Percentiles rank a stretch among this genome's conserved stretches.
phyloP scores from a whole-genome alignment of 2,888 invertebrate species.

The Xanthostigma xanthostigma region DNA sequence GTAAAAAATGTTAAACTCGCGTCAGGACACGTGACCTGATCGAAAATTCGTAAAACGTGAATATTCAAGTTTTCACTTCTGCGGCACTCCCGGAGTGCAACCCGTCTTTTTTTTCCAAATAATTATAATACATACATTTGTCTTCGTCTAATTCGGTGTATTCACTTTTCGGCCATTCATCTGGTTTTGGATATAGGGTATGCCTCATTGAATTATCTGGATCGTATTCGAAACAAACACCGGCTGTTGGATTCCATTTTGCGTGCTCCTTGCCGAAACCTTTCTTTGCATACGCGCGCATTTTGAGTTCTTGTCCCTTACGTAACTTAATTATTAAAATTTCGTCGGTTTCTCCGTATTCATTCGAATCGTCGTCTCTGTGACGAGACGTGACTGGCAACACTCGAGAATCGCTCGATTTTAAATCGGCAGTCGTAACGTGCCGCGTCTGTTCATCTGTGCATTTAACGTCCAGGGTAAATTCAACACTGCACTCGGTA shows the following conservation, averaged over 20 bases:
- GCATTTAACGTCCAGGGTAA: constrained; percentile 92
- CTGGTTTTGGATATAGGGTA: constrained; percentile 88
- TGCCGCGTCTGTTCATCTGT: constrained; percentile 85
- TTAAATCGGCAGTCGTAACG: constrained; percentile 93
- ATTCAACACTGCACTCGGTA: constrained; percentile 93
- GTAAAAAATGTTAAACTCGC: too few species aligned
- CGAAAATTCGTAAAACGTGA: too few species aligned
- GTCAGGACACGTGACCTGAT: too few species aligned
- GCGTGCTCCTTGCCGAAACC: constrained; percentile 97
- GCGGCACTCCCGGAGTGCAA: too few species aligned
- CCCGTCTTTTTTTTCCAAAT: too few species aligned
- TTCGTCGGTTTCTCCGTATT: constrained; percentile 90
- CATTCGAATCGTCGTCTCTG: constrained; percentile 81
- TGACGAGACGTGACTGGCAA: constrained; percentile 87
- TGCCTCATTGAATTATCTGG: constrained; percentile 96
- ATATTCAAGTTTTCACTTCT: too few species aligned
- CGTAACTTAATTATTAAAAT: constrained; percentile 56
- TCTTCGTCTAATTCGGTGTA: constrained; percentile 87
- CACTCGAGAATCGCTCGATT: constrained; percentile 80
- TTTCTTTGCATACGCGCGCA: constrained; percentile 94
- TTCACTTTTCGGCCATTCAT: constrained; percentile 99
- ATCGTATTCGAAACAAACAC: constrained; percentile 98
- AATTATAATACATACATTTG: constrained; percentile 52
- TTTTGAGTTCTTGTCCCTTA: constrained; percentile 82
- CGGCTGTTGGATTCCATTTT: constrained; percentile 99